phyloP scores from a whole-genome alignment of 1,140 invertebrate genomes.

The Leptestheria dahalacensis region DNA sequence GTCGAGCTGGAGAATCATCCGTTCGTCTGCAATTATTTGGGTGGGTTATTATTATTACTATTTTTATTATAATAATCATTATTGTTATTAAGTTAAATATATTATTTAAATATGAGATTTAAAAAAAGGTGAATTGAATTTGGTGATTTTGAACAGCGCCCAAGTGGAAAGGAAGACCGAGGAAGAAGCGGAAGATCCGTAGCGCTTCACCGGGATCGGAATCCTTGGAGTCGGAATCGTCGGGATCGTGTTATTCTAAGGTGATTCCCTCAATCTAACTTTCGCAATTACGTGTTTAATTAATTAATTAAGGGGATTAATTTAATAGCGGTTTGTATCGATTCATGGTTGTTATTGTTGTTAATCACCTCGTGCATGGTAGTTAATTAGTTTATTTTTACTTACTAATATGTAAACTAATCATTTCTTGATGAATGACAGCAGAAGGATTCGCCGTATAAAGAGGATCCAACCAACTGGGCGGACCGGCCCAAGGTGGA shows the following conservation, averaged over 20 bases:
- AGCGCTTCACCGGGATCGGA: slow-evolving; percentile 47
- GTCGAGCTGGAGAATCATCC: slow-evolving; percentile 78
- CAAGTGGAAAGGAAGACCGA: slow-evolving; percentile 64
- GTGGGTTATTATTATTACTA: slow-evolving; percentile 30
- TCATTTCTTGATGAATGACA: not conserved
- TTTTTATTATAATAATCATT: slow-evolving; percentile 22
- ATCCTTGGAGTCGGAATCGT: slow-evolving; percentile 48
- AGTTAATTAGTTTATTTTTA: too few species aligned
- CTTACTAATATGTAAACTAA: too few species aligned
- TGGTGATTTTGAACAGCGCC: too few species aligned
- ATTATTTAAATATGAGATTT: too few species aligned
- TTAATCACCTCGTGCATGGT: too few species aligned
- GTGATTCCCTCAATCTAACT: too few species aligned
- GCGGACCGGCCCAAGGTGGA: slow-evolving; percentile 30
- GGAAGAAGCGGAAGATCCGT: slow-evolving; percentile 52
- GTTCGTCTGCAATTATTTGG: slow-evolving; percentile 75
- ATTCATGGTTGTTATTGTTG: too few species aligned
- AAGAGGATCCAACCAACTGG: not conserved
- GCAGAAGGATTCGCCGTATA: not conserved
- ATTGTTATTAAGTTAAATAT: too few species aligned
- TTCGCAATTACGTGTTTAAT: too few species aligned
- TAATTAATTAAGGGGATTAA: too few species aligned
- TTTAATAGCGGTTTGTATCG: too few species aligned
- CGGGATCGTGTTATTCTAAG: slow-evolving; percentile 26
- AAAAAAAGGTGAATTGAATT: too few species aligned